phyloP scores from a whole-genome alignment of 2,888 invertebrate species.

The Tinea pellionella region DNA sequence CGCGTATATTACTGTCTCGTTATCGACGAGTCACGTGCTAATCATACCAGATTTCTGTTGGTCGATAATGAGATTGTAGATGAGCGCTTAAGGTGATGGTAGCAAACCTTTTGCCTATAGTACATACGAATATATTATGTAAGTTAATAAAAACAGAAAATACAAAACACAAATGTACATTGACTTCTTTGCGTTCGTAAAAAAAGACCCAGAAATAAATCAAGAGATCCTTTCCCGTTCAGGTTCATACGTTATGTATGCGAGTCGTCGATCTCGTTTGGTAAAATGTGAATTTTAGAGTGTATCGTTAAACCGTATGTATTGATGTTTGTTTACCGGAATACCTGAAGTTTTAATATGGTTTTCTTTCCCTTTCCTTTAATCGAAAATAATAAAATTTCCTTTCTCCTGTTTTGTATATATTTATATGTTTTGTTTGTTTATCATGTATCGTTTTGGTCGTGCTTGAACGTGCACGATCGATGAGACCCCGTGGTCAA shows the following conservation, averaged over 20 bases:
- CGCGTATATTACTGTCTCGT: no score
- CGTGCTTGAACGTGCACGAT: no score
- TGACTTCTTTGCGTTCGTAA: background rate
- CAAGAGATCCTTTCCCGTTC: background rate
- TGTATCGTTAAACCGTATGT: background rate
- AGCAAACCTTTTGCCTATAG: no score
- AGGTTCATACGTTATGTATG: background rate
- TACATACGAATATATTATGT: background rate
- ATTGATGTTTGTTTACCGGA: background rate
- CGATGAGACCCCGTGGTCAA: no score
- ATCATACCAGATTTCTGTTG: no score
- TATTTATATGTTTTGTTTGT: no score
- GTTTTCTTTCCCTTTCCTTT: background rate
- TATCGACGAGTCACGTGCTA: no score
- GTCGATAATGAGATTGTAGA: no score
- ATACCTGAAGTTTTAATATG: background rate
- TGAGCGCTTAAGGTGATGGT: no score
- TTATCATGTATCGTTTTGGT: no score
- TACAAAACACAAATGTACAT: background rate
- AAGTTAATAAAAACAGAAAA: background rate
- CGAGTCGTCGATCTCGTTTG: background rate
- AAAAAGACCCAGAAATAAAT: background rate
- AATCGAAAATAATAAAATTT: background rate
- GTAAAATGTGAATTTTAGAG: background rate
- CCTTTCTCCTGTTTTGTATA: no score